Conservation (phyloP, 2,113 vertebrate genomes). For the Lagenorhynchus albirostris region DNA sequence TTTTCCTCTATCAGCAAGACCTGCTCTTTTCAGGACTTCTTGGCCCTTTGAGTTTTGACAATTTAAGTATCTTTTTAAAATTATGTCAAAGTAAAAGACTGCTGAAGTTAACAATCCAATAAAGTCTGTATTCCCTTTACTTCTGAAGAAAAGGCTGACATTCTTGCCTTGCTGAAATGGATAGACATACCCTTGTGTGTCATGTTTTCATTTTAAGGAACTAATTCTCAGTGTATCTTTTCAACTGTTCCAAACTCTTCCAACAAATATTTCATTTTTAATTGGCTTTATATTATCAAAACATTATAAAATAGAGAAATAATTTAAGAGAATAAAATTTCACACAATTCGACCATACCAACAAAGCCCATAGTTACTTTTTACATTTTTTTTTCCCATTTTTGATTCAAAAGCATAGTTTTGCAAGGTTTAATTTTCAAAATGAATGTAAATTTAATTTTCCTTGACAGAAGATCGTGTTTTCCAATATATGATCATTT, state of each 20-base stretch:
- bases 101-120: conserved; percentile 24
- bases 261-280: not conserved
- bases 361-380: not conserved
- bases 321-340: conserved; percentile 4
- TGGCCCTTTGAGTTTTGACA: conserved; percentile 33
- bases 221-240: not conserved
- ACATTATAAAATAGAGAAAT: not conserved
- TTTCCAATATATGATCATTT: not conserved
- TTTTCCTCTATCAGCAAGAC: not conserved
- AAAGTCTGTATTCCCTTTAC: conserved; percentile 19
- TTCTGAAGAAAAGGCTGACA: conserved; percentile 16
- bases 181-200: not conserved
- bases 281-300: not conserved
- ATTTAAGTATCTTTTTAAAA: conserved; percentile 58
- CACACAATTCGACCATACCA: not conserved
- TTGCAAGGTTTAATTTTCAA: not conserved
- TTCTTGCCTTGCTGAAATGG: not conserved
- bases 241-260: not conserved
- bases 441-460: not conserved
- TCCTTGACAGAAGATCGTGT: not conserved
- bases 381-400: not conserved
- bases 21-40: conserved; percentile 5
- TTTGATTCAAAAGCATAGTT: conserved; percentile 8
- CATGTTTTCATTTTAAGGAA: not conserved
- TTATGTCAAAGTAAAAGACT: conserved; percentile 54